phyloP scores from a whole-genome alignment of 2,888 invertebrate species.

The Artemia sp. region DNA sequence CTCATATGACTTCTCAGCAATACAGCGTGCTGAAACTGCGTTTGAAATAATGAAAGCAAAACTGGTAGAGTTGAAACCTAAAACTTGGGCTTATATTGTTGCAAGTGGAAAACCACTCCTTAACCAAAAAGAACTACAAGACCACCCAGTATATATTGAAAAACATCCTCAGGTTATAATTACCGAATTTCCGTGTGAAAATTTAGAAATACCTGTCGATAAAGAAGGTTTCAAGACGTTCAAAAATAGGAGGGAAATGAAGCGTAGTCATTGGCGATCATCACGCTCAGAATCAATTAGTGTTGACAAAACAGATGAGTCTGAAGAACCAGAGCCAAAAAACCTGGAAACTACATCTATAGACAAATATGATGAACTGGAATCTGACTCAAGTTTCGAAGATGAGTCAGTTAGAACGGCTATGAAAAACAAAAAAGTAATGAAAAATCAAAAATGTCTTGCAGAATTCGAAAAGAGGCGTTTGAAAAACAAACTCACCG shows the following conservation, averaged over 20 bases:
- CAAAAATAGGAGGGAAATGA: conserved; percentile 13
- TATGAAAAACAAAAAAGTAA: conserved; percentile 18
- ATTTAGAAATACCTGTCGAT: neutral
- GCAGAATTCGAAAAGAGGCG: conserved; percentile 20
- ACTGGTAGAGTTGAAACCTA: neutral
- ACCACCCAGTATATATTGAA: conserved; percentile 1
- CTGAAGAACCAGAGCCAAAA: conserved; percentile 16
- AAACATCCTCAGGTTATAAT: neutral
- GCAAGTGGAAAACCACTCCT: conserved; percentile 24
- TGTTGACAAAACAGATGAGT: conserved; percentile 19
- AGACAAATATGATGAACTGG: conserved; percentile 19
- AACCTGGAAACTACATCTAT: conserved; percentile 17
- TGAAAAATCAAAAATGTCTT: conserved; percentile 16
- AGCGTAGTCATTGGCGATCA: conserved; percentile 9
- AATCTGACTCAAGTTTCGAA: conserved; percentile 22
- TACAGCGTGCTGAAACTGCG: conserved; percentile 1
- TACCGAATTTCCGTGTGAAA: neutral
- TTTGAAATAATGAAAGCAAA: neutral
- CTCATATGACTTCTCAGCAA: neutral
- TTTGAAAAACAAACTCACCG: conserved; percentile 17
- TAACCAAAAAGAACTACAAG: neutral
- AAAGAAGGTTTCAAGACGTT: neutral
- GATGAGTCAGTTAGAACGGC: conserved; percentile 12
- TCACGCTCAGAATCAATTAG: conserved; percentile 21
- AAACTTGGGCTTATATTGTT: conserved; percentile 26